Conservation (phyloP, 2,888 invertebrate species). For the Dolichomitus sp. region DNA sequence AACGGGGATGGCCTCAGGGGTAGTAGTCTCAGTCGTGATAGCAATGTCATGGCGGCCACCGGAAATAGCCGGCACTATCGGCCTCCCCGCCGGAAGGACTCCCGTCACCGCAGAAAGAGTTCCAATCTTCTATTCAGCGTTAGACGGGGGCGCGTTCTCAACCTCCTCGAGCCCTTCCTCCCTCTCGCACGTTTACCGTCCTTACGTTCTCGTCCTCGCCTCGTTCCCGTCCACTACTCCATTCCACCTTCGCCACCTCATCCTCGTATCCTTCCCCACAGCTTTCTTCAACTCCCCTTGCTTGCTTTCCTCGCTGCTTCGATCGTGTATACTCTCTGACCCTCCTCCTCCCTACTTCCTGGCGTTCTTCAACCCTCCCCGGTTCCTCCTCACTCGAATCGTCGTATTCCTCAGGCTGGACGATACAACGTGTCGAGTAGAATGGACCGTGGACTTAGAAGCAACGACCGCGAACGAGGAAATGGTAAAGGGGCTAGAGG, state of each 20-base stretch:
- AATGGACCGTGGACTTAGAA: slow-evolving; percentile 56
- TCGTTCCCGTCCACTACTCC: slow-evolving; percentile 31
- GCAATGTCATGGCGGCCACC: slow-evolving; percentile 84
- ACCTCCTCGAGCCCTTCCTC: slow-evolving; percentile 28
- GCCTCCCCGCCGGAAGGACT: slow-evolving; percentile 83
- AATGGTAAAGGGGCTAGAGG: slow-evolving; percentile 75
- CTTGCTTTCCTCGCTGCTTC: slow-evolving; percentile 26
- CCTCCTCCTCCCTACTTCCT: slow-evolving; percentile 35
- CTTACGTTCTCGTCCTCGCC: slow-evolving; percentile 68
- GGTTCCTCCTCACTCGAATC: slow-evolving; percentile 9
- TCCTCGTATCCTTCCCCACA: slow-evolving; percentile 9
- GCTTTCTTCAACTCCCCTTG: slow-evolving; percentile 14
- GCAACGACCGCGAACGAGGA: slow-evolving; percentile 68
- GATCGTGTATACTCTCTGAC: slow-evolving; percentile 14
- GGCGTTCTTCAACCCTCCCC: slow-evolving; percentile 8
- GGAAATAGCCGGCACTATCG: slow-evolving; percentile 86
- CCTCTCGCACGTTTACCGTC: slow-evolving; percentile 43
- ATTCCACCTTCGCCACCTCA: slow-evolving; percentile 14
- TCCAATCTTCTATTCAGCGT: slow-evolving; percentile 85
- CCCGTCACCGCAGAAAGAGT: slow-evolving; percentile 84
- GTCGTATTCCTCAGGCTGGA: slow-evolving; percentile 24
- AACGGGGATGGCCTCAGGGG: slow-evolving; percentile 65
- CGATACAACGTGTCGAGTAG: slow-evolving; percentile 41
- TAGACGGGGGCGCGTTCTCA: slow-evolving; percentile 39
- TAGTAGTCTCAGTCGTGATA: slow-evolving; percentile 77